Percentiles rank a stretch among this genome's conserved stretches.
These are phyloP conservation scores for Pogona vitticeps DNA, from an alignment of 2,113 vertebrate genomes.

Conservation along the genomic window DNA sequence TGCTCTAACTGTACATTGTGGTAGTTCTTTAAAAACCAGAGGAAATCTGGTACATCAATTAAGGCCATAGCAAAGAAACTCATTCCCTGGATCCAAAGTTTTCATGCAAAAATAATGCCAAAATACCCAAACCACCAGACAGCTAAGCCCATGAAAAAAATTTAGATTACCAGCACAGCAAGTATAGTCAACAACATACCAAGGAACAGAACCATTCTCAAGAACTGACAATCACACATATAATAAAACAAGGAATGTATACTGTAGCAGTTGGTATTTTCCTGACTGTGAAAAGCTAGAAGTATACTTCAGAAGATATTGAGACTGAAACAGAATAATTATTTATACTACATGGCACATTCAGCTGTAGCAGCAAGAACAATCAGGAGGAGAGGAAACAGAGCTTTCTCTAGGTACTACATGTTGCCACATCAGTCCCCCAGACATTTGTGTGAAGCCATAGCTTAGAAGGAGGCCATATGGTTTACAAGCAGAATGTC, in stretches of 20 bases:
- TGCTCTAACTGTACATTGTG: not conserved
- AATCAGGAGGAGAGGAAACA: not conserved
- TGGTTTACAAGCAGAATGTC: not conserved
- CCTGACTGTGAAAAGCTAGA: too few species aligned
- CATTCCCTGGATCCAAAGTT: not conserved
- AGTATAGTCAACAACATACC: not conserved
- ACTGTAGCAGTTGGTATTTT: not conserved
- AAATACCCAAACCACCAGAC: not conserved
- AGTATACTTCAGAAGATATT: not conserved
- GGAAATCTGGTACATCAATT: conserved; percentile 8
- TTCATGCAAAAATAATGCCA: not conserved
- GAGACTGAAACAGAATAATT: not conserved
- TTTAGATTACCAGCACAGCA: not conserved
- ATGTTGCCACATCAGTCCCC: not conserved
- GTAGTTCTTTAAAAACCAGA: not conserved
- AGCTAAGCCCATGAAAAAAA: not conserved
- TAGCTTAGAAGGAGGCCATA: not conserved
- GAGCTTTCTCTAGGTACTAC: not conserved
- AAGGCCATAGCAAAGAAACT: not conserved
- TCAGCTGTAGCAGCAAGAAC: not conserved
- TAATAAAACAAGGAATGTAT: not conserved
- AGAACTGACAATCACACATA: not conserved
- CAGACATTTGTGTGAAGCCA: not conserved
- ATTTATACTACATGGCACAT: not conserved
- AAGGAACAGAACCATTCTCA: not conserved